Conservation (phyloP, 2,797 vertebrate species). For the Peromyscus melanophrys region DNA sequence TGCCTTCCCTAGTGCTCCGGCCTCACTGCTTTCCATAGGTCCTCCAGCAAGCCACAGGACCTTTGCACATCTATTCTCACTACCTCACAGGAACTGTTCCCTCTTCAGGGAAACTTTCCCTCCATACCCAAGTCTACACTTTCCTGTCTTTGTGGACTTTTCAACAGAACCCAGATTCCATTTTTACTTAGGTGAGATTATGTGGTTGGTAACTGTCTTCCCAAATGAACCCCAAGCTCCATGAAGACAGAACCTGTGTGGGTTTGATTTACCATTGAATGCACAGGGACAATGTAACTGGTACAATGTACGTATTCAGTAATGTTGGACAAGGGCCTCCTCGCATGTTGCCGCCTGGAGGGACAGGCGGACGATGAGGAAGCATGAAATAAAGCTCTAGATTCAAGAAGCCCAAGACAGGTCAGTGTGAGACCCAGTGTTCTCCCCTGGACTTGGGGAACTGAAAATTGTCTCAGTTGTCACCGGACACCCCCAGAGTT, state of each 20-base stretch:
- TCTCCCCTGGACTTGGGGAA: constrained; percentile 8
- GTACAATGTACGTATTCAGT: neutral
- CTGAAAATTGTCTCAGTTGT: neutral
- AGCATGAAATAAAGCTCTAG: neutral
- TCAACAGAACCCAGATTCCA: neutral
- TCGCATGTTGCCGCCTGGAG: neutral
- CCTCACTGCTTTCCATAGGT: neutral
- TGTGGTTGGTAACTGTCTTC: constrained; percentile 1
- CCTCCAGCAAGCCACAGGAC: neutral
- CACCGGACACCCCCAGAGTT: constrained; percentile 34
- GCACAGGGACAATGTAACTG: neutral
- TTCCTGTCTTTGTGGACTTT: neutral
- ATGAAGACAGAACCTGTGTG: neutral
- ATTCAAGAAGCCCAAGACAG: neutral
- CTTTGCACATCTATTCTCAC: neutral
- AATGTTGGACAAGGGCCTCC: neutral
- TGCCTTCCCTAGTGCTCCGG: neutral
- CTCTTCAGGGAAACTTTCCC: constrained; percentile 23
- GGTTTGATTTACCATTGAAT: neutral
- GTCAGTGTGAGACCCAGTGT: neutral
- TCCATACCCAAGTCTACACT: neutral
- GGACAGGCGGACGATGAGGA: neutral
- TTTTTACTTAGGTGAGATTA: constrained; percentile 19
- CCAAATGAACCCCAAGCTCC: neutral
- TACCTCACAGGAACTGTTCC: neutral